Evolutionary conservation across 2,113 vertebrate species (phyloP), one percentile per base, ranked within the genome.

Genomic region (Oplegnathus fasciatus): DNA sequence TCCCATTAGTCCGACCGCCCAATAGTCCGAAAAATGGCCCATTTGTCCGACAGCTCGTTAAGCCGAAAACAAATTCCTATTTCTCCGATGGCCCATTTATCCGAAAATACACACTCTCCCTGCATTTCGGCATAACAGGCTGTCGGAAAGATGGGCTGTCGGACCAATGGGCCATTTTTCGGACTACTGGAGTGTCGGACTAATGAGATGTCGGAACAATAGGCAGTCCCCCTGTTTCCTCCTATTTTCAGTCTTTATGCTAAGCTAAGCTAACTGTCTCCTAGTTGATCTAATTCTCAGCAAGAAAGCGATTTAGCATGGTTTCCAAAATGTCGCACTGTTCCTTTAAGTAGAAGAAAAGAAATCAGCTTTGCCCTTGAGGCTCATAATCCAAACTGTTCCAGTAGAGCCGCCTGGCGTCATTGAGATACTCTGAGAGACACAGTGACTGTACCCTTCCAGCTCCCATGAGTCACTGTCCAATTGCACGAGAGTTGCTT

Each of bases 321-420:
- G 30, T 44, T 42, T 26, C 15, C 9, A 28, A 61, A 70, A 37
- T 50, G 40, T 2, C 30, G 1, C n/a, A 62, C 30, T 28, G 26
- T 28, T 28, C 48, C 48, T 64, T 57, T 69, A 60, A 55, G 20
- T 9, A 26, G 54, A 11, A 30, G n/a, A 28, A 32, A 4, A 30
- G 10, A 44, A 40, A 48, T 68, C 37, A 40, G 30, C 26, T 37
- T 72, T 72, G 55, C 42, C 64, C 81, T 76, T 62, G 58, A 85
- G 75, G 50, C 48, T 84, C 42, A 46, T 84, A 73, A 85, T 37
- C 46, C 73, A 69, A 71, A 72, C 37, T 32, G 67, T 64, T 86
- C 68, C 71, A 58, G 62, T 1, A 18, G 69, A 66, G 58, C 72
- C 55, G 64, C 61, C 40, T 46, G 32, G 30, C 77, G 79, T 77